These are phyloP conservation scores for Halisarca cf. caerulea DNA, from an alignment of 37 sponge, comb jelly and placozoan genomes.

Conservation along the genomic window DNA sequence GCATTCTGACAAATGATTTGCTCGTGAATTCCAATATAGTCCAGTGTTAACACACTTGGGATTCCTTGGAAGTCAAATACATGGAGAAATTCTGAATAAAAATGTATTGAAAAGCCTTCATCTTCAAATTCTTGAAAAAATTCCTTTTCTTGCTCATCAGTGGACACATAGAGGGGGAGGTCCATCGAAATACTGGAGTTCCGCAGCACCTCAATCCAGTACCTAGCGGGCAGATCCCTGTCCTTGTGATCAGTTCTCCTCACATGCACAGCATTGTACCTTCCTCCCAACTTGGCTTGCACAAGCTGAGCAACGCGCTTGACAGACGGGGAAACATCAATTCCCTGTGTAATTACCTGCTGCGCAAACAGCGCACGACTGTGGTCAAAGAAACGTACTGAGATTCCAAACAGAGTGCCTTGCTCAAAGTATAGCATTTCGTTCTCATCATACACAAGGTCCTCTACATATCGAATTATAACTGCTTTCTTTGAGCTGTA, in stretches of 20 bases:
- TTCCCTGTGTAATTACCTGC: constrained; percentile 41
- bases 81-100: constrained; percentile 43
- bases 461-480: constrained; percentile 54
- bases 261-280: constrained; percentile 82
- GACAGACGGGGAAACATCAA: constrained; percentile 36
- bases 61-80: constrained; percentile 34
- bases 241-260: constrained; percentile 60
- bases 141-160: constrained; percentile 47
- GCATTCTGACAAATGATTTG: constrained; percentile 70
- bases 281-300: constrained; percentile 20
- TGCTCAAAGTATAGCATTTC: constrained; percentile 85
- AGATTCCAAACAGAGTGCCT: constrained; percentile 84
- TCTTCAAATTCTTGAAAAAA: constrained; percentile 61
- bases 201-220: constrained; percentile 64
- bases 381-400: constrained; percentile 59
- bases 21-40: constrained; percentile 75
- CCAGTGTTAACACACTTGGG: constrained; percentile 25
- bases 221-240: constrained; percentile 27
- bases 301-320: constrained; percentile 29
- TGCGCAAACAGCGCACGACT: constrained; percentile 55
- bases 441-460: constrained; percentile 39
- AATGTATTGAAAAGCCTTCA: constrained; percentile 60
- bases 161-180: constrained; percentile 77
- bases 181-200: constrained; percentile 30
- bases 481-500: not conserved